Evolutionary conservation across 1,140 invertebrate genomes (phyloP), one percentile per base, ranked within the genome.

Genomic region (Lineus longissimus): DNA sequence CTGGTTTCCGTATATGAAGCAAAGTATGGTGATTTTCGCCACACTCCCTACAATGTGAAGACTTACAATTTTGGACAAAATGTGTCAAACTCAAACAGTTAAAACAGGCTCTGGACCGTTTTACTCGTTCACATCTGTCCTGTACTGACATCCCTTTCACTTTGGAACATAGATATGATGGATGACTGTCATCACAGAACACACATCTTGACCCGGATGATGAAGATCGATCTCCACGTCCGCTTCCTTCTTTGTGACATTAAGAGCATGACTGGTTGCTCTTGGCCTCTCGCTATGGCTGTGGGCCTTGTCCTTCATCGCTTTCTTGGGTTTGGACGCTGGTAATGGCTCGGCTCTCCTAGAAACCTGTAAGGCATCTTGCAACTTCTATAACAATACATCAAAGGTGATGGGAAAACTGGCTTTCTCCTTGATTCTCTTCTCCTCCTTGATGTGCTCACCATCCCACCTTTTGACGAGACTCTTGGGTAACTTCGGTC

Each of bases 101-200:
- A 27, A 51, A 51, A 51, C 47, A 51, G 4, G n/a, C n/a, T n/a
- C n/a, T 51, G 25, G n/a, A 4, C 9, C 4, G 6, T n/a, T n/a
- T 19, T 6, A 51, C 47, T n/a, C n/a, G 6, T 4, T 51, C 25
- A 23, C n/a, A 51, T 19, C 47, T 19, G 4, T 51, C 6, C 6
- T 19, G 6, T 9, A 51, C 25, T 4, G 47, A 27, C 47, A 51
- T 51, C 47, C n/a, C 25, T 6, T n/a, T 19, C 25, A 51, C 47
- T 6, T 4, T 7, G 6, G 47, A 9, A n/a, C 47, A 51, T 9
- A 9, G 9, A 51, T 19, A 27, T 4, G 47, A 19, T 27, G 6
- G n/a, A 27, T 51, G 47, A 27, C n/a, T 51, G n/a, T n/a, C 47
- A 51, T 27, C n/a, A 51, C 47, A 51, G 47, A 51, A 51, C 6